phyloP scores from a whole-genome alignment of 2,797 vertebrate genomes.

The Pseudomugil tenellus region DNA sequence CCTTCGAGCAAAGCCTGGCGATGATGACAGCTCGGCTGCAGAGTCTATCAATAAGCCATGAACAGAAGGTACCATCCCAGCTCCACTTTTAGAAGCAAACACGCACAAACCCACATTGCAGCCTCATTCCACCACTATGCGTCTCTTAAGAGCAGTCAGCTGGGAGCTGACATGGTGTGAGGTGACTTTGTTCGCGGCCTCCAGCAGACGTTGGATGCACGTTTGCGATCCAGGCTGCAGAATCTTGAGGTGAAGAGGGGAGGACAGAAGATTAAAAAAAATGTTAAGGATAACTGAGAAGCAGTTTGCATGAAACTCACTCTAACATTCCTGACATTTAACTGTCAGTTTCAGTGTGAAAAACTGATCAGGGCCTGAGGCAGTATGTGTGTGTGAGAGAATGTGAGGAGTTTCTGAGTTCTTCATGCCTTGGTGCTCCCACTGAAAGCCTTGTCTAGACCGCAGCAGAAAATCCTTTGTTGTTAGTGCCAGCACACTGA shows the following conservation, averaged over 20 bases:
- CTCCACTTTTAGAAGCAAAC: constrained; percentile 27
- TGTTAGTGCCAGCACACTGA: constrained; percentile 73
- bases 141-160: constrained; percentile 10
- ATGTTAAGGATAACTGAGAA: constrained; percentile 23
- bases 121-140: constrained; percentile 32
- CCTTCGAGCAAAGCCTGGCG: constrained; percentile 95
- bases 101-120: constrained; percentile 32
- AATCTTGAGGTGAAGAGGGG: constrained; percentile 11
- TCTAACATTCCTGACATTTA: constrained; percentile 66
- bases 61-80: constrained; percentile 89
- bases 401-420: constrained; percentile 50
- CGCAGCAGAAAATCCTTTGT: constrained; percentile 68
- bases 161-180: constrained; percentile 15
- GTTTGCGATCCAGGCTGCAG: constrained; percentile 44
- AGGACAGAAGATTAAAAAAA: constrained; percentile 25
- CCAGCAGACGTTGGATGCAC: constrained; percentile 48
- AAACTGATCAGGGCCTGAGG: constrained; percentile 54
- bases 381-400: constrained; percentile 1
- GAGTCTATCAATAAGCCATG: constrained; percentile 88
- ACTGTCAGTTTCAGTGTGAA: constrained; percentile 51
- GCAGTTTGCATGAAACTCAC: constrained; percentile 39
- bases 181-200: constrained; percentile 62
- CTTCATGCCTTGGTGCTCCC: constrained; percentile 74
- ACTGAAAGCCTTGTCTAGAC: constrained; percentile 74
- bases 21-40: constrained; percentile 94